phyloP scores from a whole-genome alignment of 1,140 invertebrate genomes.

The Asobara japonica region DNA sequence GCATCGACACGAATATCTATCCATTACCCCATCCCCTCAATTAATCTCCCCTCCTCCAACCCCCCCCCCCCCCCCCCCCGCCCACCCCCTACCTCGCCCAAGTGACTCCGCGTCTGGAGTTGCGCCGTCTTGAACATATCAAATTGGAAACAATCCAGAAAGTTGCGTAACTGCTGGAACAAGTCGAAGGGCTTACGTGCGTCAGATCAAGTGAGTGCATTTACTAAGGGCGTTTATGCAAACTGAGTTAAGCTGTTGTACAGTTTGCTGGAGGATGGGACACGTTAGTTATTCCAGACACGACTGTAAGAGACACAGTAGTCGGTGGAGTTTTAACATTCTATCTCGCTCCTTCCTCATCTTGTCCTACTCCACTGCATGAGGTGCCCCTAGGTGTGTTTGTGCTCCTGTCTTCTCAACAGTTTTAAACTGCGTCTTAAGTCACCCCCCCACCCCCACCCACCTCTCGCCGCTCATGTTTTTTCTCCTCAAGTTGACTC shows the following conservation, averaged over 20 bases:
- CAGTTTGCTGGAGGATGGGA: not conserved
- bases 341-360: not conserved
- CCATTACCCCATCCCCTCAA: not conserved
- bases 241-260: conserved; percentile 36
- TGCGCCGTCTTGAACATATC: not conserved
- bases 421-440: not conserved
- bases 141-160: conserved; percentile 10
- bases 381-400: not conserved
- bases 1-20: too few species aligned
- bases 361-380: not conserved
- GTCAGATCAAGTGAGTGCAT: conserved; percentile 21
- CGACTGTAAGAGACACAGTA: conserved; percentile 8
- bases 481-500: not conserved
- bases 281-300: conserved; percentile 22
- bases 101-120: not conserved
- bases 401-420: not conserved
- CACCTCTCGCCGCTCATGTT: not conserved
- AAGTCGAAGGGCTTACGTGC: conserved; percentile 15
- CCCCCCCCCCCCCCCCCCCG: not conserved
- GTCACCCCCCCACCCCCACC: not conserved
- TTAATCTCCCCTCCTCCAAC: not conserved
- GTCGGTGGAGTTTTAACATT: not conserved
- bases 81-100: not conserved
- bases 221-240: conserved; percentile 32
- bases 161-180: conserved; percentile 1